A percentile compares a stretch with the other conserved stretches of the same genome.
Evolutionary conservation across 2,797 vertebrate genomes (phyloP).

Genomic region (Bradypodion ventrale): DNA sequence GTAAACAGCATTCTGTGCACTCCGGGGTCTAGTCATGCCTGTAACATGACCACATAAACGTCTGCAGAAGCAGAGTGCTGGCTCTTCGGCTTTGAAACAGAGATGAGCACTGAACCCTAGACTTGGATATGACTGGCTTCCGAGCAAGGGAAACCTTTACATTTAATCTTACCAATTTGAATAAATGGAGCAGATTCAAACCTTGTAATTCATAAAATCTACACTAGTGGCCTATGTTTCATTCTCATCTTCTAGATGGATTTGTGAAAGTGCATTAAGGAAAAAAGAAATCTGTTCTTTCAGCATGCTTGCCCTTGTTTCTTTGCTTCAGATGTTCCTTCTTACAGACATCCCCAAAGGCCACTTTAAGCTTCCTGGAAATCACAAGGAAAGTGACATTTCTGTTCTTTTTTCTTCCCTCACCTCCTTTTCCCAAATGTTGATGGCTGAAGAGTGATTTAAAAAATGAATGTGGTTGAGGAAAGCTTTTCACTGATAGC

Average conservation of each 20-base stretch:
- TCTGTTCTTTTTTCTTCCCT: slow-evolving; percentile 1
- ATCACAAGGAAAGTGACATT: not conserved
- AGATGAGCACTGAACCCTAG: too few relatives aligned
- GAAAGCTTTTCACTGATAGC: not conserved
- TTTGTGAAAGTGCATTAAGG: not conserved
- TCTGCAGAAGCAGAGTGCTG: too few relatives aligned
- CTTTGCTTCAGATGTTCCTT: not conserved
- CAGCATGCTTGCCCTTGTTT: slow-evolving; percentile 1
- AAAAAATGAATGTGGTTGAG: slow-evolving; percentile 13
- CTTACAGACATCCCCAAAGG: slow-evolving; percentile 15
- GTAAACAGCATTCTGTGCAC: too few relatives aligned
- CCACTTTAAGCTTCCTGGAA: slow-evolving; percentile 30
- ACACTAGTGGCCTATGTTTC: not conserved
- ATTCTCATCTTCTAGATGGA: not conserved
- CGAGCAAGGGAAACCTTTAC: too few relatives aligned
- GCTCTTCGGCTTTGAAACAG: too few relatives aligned
- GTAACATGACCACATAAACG: too few relatives aligned
- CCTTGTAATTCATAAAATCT: not conserved
- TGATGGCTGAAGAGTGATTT: slow-evolving; percentile 21
- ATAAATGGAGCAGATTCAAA: not conserved
- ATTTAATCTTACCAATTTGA: too few relatives aligned
- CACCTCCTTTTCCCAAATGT: not conserved
- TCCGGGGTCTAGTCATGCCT: too few relatives aligned
- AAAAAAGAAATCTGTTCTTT: slow-evolving; percentile 13
- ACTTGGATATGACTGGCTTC: too few relatives aligned